phyloP scores from a whole-genome alignment of 2,113 vertebrate genomes.

The Fukomys damarensis region DNA sequence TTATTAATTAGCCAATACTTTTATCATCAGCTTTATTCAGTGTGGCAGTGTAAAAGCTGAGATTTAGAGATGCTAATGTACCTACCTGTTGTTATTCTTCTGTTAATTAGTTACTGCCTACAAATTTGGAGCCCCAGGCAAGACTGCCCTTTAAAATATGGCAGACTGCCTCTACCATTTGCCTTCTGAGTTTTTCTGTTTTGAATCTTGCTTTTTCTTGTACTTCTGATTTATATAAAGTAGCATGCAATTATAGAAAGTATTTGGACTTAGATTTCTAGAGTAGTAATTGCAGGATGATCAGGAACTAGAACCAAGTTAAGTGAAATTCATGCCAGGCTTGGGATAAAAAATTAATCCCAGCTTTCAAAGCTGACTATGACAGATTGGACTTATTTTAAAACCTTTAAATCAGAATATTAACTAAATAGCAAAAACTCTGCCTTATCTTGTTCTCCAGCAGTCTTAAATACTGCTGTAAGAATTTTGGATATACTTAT shows the following conservation, averaged over 20 bases:
- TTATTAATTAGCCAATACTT: not conserved
- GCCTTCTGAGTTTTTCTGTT: not conserved
- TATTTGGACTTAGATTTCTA: not conserved
- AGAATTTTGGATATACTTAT: not conserved
- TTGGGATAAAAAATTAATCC: constrained; percentile 10
- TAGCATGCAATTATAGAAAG: not conserved
- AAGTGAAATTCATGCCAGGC: not conserved
- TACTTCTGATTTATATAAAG: not conserved
- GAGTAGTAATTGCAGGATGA: not conserved
- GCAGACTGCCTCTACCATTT: not conserved
- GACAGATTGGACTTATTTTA: not conserved
- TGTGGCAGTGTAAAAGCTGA: not conserved
- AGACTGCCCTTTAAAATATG: not conserved
- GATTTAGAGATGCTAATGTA: not conserved
- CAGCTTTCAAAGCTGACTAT: not conserved
- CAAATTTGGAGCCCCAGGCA: not conserved
- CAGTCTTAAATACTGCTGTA: not conserved
- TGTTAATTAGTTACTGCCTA: not conserved
- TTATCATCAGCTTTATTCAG: not conserved
- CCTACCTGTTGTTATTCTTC: not conserved
- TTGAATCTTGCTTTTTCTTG: not conserved
- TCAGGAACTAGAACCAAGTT: not conserved
- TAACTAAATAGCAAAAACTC: not conserved
- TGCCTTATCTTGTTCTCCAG: not conserved
- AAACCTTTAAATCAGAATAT: not conserved